A percentile compares a stretch with the other conserved stretches of the same genome.
Conservation (phyloP, 2,888 invertebrate species). For the Ceramica pisi region DNA sequence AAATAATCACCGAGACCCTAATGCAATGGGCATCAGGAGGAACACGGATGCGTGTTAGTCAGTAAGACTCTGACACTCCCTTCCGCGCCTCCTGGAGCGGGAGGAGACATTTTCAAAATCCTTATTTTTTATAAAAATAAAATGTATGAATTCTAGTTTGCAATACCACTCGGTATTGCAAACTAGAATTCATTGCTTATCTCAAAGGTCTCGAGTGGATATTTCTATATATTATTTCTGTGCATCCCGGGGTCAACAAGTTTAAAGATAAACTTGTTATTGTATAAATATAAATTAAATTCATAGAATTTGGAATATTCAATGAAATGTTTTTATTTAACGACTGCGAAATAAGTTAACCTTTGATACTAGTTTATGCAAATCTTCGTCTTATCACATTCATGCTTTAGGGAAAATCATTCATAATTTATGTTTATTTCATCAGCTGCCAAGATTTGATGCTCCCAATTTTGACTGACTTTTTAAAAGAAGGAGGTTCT, state of each 20-base stretch:
- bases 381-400: constrained; percentile 22
- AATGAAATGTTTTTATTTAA: constrained; percentile 15
- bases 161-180: no score
- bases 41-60: no score
- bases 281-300: constrained; percentile 25
- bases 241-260: constrained; percentile 1
- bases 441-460: background rate
- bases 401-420: constrained; percentile 5
- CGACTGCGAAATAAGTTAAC: background rate
- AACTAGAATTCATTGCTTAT: no score
- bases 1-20: no score
- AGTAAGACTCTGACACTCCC: no score
- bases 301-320: constrained; percentile 29
- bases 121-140: no score
- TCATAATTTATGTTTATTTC: background rate
- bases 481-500: no score
- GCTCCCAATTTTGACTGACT: background rate
- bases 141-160: constrained; percentile 2
- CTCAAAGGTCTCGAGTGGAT: constrained; percentile 13
- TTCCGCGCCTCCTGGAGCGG: no score
- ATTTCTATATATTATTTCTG: constrained; percentile 24
- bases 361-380: constrained; percentile 14
- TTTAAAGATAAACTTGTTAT: constrained; percentile 45
- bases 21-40: no score
- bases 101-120: no score